phyloP scores from a whole-genome alignment of 2,888 invertebrate species.

The Mimachlamys varia region DNA sequence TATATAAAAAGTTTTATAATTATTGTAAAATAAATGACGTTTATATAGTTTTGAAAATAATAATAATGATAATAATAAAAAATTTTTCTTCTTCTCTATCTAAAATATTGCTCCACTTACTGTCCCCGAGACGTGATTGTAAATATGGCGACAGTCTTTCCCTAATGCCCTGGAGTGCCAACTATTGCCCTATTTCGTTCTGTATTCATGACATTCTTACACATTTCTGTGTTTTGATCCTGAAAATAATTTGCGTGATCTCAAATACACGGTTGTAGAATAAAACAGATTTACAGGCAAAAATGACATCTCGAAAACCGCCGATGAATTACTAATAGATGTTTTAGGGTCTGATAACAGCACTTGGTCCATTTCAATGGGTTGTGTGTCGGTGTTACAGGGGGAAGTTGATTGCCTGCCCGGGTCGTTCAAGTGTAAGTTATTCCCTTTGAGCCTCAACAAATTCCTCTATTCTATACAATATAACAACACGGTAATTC shows the following conservation, averaged over 20 bases:
- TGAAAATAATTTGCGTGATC: constrained; percentile 24
- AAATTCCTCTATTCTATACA: not conserved
- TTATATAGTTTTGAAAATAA: too few relatives aligned
- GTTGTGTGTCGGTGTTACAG: not conserved
- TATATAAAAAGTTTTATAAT: too few relatives aligned
- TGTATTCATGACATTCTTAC: not conserved
- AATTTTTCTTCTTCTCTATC: too few relatives aligned
- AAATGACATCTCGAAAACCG: not conserved
- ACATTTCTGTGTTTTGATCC: not conserved
- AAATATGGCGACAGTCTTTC: not conserved
- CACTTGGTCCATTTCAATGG: not conserved
- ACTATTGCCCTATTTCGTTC: not conserved
- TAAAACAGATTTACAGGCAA: constrained; percentile 17
- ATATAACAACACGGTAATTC: not conserved
- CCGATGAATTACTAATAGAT: constrained; percentile 2
- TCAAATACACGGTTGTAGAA: not conserved
- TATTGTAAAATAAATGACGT: too few relatives aligned
- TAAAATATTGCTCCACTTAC: too few relatives aligned
- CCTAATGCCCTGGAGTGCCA: not conserved
- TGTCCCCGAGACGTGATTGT: not conserved
- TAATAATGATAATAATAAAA: too few relatives aligned
- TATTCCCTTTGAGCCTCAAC: not conserved
- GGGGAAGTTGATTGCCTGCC: not conserved
- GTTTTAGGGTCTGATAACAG: not conserved
- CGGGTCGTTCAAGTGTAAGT: not conserved